phyloP scores from a whole-genome alignment of 2,797 vertebrate genomes.

The Myripristis murdjan region DNA sequence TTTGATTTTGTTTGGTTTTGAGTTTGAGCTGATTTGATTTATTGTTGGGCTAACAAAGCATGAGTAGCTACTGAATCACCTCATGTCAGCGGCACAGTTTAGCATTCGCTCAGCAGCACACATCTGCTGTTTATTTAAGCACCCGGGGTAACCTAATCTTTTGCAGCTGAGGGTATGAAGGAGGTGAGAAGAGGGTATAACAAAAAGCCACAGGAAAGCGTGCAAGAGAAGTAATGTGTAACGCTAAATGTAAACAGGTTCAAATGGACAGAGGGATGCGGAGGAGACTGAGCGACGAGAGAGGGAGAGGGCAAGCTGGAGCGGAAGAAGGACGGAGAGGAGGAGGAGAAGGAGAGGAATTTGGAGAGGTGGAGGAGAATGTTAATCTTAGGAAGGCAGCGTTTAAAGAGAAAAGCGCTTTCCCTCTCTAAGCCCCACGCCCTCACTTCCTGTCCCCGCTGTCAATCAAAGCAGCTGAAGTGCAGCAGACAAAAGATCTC shows the following conservation, averaged over 20 bases:
- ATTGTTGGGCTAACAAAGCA: slow-evolving; percentile 65
- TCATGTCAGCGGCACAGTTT: slow-evolving; percentile 51
- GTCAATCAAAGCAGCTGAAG: slow-evolving; percentile 77
- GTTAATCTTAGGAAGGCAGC: slow-evolving; percentile 78
- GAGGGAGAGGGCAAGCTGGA: slow-evolving; percentile 37
- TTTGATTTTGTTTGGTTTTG: background rate
- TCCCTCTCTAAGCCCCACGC: slow-evolving; percentile 71
- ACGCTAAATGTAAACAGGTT: slow-evolving; percentile 52
- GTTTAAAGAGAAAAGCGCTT: slow-evolving; percentile 71
- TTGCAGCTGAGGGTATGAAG: slow-evolving; percentile 53
- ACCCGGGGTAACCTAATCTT: slow-evolving; percentile 55
- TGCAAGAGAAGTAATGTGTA: slow-evolving; percentile 35
- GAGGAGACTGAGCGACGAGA: slow-evolving; percentile 4
- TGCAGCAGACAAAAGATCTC: slow-evolving; percentile 72
- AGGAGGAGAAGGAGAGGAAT: slow-evolving; percentile 56
- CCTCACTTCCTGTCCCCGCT: slow-evolving; percentile 78
- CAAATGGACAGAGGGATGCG: slow-evolving; percentile 55
- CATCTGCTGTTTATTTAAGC: slow-evolving; percentile 45
- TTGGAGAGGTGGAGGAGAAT: slow-evolving; percentile 76
- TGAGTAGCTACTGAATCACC: slow-evolving; percentile 74
- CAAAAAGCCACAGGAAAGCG: slow-evolving; percentile 39
- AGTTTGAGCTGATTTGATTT: slow-evolving; percentile 37
- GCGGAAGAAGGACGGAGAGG: slow-evolving; percentile 30
- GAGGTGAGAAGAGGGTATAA: slow-evolving; percentile 23
- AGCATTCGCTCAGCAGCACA: slow-evolving; percentile 54